Conservation (phyloP, 1,140 invertebrate species). For the Chymomyza costata region DNA sequence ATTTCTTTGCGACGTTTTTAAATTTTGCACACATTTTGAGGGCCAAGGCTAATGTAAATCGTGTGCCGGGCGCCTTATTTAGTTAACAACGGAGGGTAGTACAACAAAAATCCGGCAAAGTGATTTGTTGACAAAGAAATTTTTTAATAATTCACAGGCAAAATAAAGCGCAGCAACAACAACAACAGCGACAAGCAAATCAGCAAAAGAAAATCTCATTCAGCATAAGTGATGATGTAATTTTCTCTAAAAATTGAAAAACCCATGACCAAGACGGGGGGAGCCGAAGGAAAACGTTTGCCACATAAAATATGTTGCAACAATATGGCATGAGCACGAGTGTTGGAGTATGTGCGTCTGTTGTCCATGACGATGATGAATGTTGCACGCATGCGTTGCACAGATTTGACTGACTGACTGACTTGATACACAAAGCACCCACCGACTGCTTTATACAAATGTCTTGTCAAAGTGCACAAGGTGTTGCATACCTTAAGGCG, state of each 20-base stretch:
- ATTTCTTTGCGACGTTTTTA: slow-evolving; percentile 74
- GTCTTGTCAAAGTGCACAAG: too few relatives aligned
- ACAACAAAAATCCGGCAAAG: slow-evolving; percentile 39
- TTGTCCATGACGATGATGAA: slow-evolving; percentile 63
- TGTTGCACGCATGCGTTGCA: slow-evolving; percentile 68
- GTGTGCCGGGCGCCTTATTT: slow-evolving; percentile 59
- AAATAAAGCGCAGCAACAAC: slow-evolving; percentile 6
- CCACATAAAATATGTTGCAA: slow-evolving; percentile 68
- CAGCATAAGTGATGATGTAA: slow-evolving; percentile 71
- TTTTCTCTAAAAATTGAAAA: slow-evolving; percentile 71
- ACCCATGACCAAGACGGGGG: slow-evolving; percentile 23
- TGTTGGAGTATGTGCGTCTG: slow-evolving; percentile 25
- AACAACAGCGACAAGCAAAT: slow-evolving; percentile 1
- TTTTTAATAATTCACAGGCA: slow-evolving; percentile 68
- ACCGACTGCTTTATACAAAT: slow-evolving; percentile 6
- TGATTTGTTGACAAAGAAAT: slow-evolving; percentile 73
- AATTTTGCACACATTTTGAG: slow-evolving; percentile 40
- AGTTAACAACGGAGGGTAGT: too few relatives aligned
- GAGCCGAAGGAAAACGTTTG: slow-evolving; percentile 24
- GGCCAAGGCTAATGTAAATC: slow-evolving; percentile 59
- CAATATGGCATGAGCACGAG: slow-evolving; percentile 45
- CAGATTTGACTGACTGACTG: slow-evolving; percentile 48
- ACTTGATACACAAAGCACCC: background rate
- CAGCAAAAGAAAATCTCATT: slow-evolving; percentile 56
- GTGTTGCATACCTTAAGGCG: too few relatives aligned